Conservation (phyloP, 2,888 invertebrate genomes). For the Drosophila anomalata region DNA sequence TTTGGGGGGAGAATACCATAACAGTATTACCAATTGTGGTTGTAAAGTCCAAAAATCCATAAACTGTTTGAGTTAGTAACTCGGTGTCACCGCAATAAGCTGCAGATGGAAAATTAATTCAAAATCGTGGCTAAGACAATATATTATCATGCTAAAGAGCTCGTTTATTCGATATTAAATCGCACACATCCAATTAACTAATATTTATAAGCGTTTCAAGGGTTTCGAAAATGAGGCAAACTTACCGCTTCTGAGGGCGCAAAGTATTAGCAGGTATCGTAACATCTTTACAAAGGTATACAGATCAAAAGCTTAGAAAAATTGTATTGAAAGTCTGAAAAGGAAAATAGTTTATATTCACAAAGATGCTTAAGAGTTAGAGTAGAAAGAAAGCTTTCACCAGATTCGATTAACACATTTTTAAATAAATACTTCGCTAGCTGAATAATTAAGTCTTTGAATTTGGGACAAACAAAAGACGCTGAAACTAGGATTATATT, state of each 20-base stretch:
- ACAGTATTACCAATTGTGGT: constrained; percentile 97
- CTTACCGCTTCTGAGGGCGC: constrained; percentile 42
- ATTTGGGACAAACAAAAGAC: constrained; percentile 1
- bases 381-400: constrained; percentile 8
- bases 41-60: constrained; percentile 96
- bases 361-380: background rate
- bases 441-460: constrained; percentile 1
- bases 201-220: background rate
- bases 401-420: constrained; percentile 2
- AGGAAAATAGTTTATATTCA: background rate
- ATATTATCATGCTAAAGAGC: constrained; percentile 3
- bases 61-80: constrained; percentile 94
- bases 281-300: constrained; percentile 28
- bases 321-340: constrained; percentile 20
- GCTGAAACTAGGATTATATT: background rate
- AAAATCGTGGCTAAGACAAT: constrained; percentile 6
- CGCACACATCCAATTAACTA: constrained; percentile 1
- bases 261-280: constrained; percentile 41
- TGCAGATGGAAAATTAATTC: constrained; percentile 20
- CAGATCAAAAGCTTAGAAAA: constrained; percentile 39
- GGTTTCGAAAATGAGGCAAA: background rate
- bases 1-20: constrained; percentile 97
- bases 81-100: constrained; percentile 46
- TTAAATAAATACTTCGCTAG: background rate
- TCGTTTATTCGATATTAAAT: background rate